phyloP scores from a whole-genome alignment of 2,797 vertebrate species.

The Lates japonicus region DNA sequence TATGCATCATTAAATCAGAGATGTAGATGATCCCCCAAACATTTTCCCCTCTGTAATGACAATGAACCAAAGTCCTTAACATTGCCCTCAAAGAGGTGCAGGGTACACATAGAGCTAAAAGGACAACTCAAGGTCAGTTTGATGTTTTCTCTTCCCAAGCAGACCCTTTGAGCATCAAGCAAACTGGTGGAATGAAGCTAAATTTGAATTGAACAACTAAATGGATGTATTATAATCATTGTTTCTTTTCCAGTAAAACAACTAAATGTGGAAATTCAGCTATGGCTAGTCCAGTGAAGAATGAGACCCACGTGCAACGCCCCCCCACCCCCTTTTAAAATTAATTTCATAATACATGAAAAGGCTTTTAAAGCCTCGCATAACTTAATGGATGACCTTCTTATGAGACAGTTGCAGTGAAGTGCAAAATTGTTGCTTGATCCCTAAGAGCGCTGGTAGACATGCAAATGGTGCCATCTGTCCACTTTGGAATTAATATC shows the following conservation, averaged over 20 bases:
- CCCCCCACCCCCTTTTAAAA: constrained; percentile 60
- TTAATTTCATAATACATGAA: constrained; percentile 82
- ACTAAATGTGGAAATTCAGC: constrained; percentile 43
- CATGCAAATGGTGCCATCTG: constrained; percentile 79
- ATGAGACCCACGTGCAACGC: constrained; percentile 38
- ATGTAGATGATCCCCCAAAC: constrained; percentile 87
- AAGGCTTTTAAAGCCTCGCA: constrained; percentile 80
- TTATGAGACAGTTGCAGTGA: constrained; percentile 82
- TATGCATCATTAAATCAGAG: constrained; percentile 89
- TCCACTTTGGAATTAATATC: constrained; percentile 78
- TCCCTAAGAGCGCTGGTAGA: constrained; percentile 73
- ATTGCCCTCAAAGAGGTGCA: constrained; percentile 66
- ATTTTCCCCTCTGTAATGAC: constrained; percentile 84
- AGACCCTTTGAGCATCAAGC: neutral
- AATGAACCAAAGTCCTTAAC: constrained; percentile 81
- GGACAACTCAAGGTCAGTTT: constrained; percentile 70
- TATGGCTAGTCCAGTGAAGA: constrained; percentile 35
- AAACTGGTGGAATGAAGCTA: constrained; percentile 4
- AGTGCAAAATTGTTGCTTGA: constrained; percentile 84
- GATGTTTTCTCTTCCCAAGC: constrained; percentile 26
- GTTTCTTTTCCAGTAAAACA: constrained; percentile 35
- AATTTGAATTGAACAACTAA: constrained; percentile 11
- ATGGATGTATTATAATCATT: constrained; percentile 18
- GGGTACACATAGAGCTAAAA: constrained; percentile 48
- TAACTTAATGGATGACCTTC: constrained; percentile 83